phyloP scores from a whole-genome alignment of 2,113 vertebrate genomes.

The Hyperopisus bebe region DNA sequence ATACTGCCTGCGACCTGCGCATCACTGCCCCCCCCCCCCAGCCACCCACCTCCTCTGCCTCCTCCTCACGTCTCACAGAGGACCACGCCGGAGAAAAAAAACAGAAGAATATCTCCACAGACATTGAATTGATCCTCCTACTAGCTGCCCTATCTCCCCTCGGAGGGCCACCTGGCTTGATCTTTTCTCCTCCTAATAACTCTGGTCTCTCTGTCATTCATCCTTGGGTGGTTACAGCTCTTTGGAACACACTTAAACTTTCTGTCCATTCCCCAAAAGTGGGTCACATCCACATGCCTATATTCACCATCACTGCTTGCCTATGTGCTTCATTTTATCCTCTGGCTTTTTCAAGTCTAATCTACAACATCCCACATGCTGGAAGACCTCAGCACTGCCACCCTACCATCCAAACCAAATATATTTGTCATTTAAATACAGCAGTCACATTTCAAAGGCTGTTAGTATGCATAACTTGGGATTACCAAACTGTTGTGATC shows the following conservation, averaged over 20 bases:
- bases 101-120: neutral
- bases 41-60: neutral
- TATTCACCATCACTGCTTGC: neutral
- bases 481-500: neutral
- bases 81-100: neutral
- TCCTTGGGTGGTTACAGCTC: neutral
- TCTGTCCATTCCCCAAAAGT: neutral
- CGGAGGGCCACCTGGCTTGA: neutral
- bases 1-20: neutral
- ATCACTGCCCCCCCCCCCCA: neutral
- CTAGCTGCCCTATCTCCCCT: neutral
- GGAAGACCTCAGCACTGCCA: neutral
- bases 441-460: neutral
- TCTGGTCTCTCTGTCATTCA: neutral
- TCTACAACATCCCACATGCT: constrained; percentile 3
- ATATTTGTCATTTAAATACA: neutral
- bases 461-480: neutral
- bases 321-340: neutral
- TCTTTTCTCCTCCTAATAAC: neutral
- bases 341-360: neutral
- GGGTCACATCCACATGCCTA: neutral
- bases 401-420: neutral
- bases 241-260: neutral
- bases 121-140: neutral
- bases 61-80: neutral